Evolutionary conservation across 2,797 vertebrate genomes (phyloP).

Genomic region (Sebastes variabilis): DNA sequence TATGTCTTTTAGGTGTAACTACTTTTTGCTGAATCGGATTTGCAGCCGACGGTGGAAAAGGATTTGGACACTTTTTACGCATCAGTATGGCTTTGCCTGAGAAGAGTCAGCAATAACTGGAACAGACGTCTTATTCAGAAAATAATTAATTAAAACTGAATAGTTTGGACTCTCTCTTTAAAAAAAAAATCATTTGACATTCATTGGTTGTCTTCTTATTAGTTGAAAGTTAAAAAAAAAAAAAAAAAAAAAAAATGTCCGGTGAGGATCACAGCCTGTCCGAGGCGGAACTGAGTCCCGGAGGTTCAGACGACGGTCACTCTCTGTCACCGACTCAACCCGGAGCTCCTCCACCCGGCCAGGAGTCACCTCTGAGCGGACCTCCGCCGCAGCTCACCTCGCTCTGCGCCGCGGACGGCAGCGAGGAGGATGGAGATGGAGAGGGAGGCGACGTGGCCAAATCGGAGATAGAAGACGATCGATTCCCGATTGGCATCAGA

Average conservation of each 20-base stretch:
- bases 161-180: neutral
- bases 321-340: constrained; percentile 90
- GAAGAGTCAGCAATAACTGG: constrained; percentile 52
- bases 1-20: constrained; percentile 55
- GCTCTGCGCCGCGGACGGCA: constrained; percentile 73
- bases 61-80: constrained; percentile 65
- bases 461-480: constrained; percentile 92
- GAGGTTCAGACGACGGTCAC: constrained; percentile 93
- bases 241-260: constrained; percentile 76
- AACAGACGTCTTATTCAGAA: constrained; percentile 5
- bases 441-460: constrained; percentile 67
- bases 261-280: constrained; percentile 96
- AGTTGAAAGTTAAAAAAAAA: neutral
- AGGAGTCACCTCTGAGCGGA: constrained; percentile 77
- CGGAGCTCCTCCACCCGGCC: constrained; percentile 63
- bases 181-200: neutral
- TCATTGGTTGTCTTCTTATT: neutral
- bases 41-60: constrained; percentile 31
- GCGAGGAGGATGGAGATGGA: constrained; percentile 68
- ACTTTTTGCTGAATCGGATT: constrained; percentile 38
- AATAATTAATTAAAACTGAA: neutral
- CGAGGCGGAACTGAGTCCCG: constrained; percentile 96
- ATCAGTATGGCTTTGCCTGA: constrained; percentile 60
- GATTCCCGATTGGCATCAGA: constrained; percentile 96
- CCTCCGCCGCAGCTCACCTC: constrained; percentile 70